Percentiles rank a stretch among this genome's conserved stretches.
phyloP scores from a whole-genome alignment of 2,113 vertebrate species.

The Leucosticte australis region DNA sequence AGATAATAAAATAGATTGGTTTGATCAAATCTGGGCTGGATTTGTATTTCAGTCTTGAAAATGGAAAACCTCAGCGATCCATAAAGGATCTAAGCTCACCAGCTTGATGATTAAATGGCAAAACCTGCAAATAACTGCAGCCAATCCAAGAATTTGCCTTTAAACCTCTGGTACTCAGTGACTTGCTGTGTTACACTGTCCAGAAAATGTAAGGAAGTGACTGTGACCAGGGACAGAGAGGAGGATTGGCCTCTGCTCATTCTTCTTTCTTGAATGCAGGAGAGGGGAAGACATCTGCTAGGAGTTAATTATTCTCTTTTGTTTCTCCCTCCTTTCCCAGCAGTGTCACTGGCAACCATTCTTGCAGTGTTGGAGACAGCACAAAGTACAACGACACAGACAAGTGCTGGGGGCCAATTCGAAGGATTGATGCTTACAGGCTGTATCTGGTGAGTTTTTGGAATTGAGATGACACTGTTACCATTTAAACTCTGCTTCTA shows the following conservation, averaged over 20 bases:
- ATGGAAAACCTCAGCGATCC: background rate
- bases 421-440: conserved; percentile 89
- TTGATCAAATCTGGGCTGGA: background rate
- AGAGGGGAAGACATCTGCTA: background rate
- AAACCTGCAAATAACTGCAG: background rate
- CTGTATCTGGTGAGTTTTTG: conserved; percentile 89
- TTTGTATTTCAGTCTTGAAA: background rate
- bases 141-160: background rate
- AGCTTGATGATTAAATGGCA: background rate
- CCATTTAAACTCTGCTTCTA: background rate
- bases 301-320: conserved; percentile 44
- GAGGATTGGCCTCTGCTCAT: background rate
- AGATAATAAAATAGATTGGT: background rate
- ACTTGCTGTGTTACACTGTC: background rate
- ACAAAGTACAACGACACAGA: conserved; percentile 90
- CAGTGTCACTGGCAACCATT: conserved; percentile 80
- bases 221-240: background rate
- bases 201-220: background rate
- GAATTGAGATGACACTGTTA: background rate
- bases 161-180: background rate
- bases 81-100: background rate
- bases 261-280: background rate
- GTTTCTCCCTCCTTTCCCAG: conserved; percentile 48
- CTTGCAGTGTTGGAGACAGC: conserved; percentile 81
- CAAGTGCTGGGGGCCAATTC: conserved; percentile 90